Evolutionary conservation across 2,113 vertebrate species (phyloP).

Genomic region (Apus apus): DNA sequence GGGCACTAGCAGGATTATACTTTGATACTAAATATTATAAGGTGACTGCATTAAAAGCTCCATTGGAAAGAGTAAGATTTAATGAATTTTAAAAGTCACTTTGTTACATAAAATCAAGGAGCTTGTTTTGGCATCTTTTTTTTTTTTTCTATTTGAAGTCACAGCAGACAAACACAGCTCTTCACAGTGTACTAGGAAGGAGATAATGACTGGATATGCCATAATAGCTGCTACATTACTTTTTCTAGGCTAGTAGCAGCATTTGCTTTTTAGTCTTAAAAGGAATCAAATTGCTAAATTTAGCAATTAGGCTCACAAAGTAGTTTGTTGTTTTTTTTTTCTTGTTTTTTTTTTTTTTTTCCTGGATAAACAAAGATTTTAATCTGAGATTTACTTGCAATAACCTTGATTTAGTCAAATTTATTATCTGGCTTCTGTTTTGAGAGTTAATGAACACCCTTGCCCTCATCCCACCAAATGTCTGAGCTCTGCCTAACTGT

Average conservation of each 20-base stretch:
- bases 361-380: background rate
- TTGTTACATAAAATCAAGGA: background rate
- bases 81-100: constrained; percentile 16
- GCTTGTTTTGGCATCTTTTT: background rate
- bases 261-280: background rate
- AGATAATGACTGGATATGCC: rapidly evolving
- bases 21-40: background rate
- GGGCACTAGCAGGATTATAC: background rate
- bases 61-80: background rate
- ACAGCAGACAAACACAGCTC: background rate
- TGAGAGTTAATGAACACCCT: background rate
- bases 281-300: background rate
- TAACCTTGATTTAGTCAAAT: background rate
- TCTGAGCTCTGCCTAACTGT: background rate
- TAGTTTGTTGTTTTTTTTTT: background rate
- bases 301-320: background rate
- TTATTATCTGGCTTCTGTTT: background rate
- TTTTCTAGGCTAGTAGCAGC: background rate
- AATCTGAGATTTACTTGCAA: background rate
- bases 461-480: background rate
- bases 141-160: background rate
- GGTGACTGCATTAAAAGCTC: background rate
- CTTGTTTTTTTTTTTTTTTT: background rate
- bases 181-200: background rate
- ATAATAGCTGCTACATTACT: background rate